Evolutionary conservation across 2,797 vertebrate genomes (phyloP).

Genomic region (Danio aesculapii): DNA sequence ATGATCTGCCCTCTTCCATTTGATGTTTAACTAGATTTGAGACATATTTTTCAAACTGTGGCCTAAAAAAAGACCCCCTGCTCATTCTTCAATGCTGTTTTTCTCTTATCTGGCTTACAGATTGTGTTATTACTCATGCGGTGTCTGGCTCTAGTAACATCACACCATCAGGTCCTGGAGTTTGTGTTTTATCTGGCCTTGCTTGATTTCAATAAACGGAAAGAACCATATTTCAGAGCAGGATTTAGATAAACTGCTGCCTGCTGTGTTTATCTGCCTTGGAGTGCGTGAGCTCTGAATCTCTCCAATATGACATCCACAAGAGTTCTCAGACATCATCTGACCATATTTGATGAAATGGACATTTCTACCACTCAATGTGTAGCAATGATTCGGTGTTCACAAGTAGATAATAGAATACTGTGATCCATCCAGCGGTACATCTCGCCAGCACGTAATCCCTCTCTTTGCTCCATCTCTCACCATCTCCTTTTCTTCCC

Average conservation of each 20-base stretch:
- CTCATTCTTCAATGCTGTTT: slow-evolving; percentile 5
- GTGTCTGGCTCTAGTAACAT: slow-evolving; percentile 22
- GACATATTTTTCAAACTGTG: background rate
- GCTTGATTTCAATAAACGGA: slow-evolving; percentile 39
- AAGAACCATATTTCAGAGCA: slow-evolving; percentile 47
- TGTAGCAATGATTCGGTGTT: background rate
- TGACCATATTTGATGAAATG: slow-evolving; percentile 18
- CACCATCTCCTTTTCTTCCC: background rate
- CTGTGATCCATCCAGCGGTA: slow-evolving; percentile 13
- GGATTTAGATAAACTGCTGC: slow-evolving; percentile 45
- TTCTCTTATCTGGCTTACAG: slow-evolving; percentile 30
- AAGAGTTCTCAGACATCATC: slow-evolving; percentile 10
- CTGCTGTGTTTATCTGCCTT: slow-evolving; percentile 44
- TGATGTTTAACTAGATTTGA: background rate
- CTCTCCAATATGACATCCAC: background rate
- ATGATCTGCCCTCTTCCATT: background rate
- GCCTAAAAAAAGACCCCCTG: background rate
- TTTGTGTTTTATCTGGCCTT: slow-evolving; percentile 36
- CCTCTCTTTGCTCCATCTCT: background rate
- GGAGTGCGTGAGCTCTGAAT: slow-evolving; percentile 20
- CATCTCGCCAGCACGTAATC: background rate
- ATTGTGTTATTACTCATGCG: slow-evolving; percentile 22
- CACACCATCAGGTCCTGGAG: slow-evolving; percentile 15
- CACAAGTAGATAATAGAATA: background rate
- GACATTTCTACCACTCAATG: slow-evolving; percentile 13